Evolutionary conservation across 1,140 invertebrate genomes (phyloP), one percentile per base, ranked within the genome.

Genomic region (Planococcus citri): DNA sequence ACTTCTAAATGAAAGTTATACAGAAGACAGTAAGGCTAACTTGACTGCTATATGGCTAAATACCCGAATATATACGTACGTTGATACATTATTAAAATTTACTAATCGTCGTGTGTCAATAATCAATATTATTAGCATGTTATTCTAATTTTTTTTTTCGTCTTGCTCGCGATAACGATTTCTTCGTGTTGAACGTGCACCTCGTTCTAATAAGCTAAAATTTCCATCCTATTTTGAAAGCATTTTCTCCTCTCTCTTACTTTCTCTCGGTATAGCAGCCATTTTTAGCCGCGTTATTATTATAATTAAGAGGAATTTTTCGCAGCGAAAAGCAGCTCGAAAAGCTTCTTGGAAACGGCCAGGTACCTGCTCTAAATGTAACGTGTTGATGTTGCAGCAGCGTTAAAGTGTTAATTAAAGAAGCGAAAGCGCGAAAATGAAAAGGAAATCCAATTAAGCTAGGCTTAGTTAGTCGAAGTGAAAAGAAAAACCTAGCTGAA

Each of bases 231-330:
- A n/a, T n/a, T n/a, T n/a, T n/a, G n/a, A n/a, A n/a, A n/a, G n/a
- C n/a, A n/a, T n/a, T n/a, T n/a, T n/a, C n/a, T n/a, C n/a, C n/a
- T n/a, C n/a, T n/a, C n/a, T n/a, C n/a, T n/a, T n/a, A n/a, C n/a
- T n/a, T n/a, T n/a, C n/a, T n/a, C n/a, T n/a, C n/a, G n/a, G n/a
- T n/a, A n/a, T n/a, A n/a, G 41, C 41, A 14, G 17, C 41, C 6
- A 9, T 9, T 33, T 33, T 33, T 33, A 51, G n/a, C n/a, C 41
- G 6, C 41, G 29, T 33, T 33, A 33, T 51, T 51, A 20, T 51
- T 51, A 51, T 51, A 51, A 51, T 51, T 51, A 51, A 51, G 41
- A 51, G 41, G 41, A 51, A 51, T 51, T 51, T 51, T 51, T 3
- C n/a, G n/a, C n/a, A n/a, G n/a, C n/a, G n/a, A n/a, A 3, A 51